These are phyloP conservation scores for Zaprionus camerounensis DNA, from an alignment of 1,140 invertebrate species.

Conservation along the genomic window DNA sequence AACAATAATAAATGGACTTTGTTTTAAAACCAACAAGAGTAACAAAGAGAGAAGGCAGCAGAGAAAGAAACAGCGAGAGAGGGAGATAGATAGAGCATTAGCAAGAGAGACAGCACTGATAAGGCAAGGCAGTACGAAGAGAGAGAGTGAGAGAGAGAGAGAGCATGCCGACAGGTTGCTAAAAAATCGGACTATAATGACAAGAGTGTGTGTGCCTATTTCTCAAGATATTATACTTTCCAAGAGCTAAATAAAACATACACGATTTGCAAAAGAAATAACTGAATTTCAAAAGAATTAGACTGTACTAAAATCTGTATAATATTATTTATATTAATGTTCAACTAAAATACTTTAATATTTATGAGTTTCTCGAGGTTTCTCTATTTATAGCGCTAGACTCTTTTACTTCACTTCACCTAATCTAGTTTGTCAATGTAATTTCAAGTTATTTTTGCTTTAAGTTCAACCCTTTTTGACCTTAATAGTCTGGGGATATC, in stretches of 20 bases:
- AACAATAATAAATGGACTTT: conserved; percentile 73
- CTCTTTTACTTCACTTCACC: background rate
- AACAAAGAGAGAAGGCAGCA: conserved; percentile 32
- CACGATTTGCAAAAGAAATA: background rate
- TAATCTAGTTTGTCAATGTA: background rate
- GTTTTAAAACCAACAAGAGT: conserved; percentile 64
- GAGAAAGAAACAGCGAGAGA: background rate
- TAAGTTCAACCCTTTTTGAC: background rate
- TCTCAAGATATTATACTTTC: background rate
- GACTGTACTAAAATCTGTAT: no score
- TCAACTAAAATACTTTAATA: no score
- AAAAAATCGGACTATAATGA: background rate
- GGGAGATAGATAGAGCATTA: background rate
- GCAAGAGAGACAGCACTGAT: conserved; percentile 12
- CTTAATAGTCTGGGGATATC: background rate
- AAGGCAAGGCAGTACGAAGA: background rate
- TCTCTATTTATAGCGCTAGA: background rate
- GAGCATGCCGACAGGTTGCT: background rate
- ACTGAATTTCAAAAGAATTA: background rate
- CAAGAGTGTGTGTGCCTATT: background rate
- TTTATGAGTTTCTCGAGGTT: no score
- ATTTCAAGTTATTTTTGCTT: background rate
- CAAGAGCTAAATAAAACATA: background rate
- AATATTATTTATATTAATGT: no score
- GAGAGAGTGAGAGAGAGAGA: background rate